Conservation (phyloP, 2,888 invertebrate genomes). For the Asteroscopus sphinx region DNA sequence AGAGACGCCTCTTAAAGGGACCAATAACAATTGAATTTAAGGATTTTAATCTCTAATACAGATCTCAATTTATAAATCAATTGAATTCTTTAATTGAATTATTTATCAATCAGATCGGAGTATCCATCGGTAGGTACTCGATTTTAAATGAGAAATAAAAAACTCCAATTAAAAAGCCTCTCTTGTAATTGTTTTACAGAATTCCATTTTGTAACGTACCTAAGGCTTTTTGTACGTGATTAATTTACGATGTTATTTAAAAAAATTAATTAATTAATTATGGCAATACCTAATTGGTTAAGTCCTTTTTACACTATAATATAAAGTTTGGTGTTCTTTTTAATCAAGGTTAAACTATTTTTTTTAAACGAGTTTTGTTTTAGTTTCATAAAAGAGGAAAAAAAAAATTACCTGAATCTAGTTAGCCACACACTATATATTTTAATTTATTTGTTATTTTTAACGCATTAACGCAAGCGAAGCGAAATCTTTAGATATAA, state of each 20-base stretch:
- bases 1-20: conserved; percentile 12
- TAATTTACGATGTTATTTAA: conserved; percentile 8
- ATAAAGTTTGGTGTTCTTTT: too few relatives aligned
- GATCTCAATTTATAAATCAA: conserved; percentile 54
- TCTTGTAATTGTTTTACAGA: conserved; percentile 48
- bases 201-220: conserved; percentile 17
- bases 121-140: conserved; percentile 52
- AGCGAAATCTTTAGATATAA: too few relatives aligned
- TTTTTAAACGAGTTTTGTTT: too few relatives aligned
- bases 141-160: conserved; percentile 64
- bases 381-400: too few relatives aligned
- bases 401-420: too few relatives aligned
- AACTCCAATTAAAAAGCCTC: conserved; percentile 62
- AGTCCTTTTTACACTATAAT: too few relatives aligned
- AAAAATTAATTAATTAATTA: not conserved
- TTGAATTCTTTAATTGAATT: conserved; percentile 62
- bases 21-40: conserved; percentile 47
- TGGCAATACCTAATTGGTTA: too few relatives aligned
- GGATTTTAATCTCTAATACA: conserved; percentile 36
- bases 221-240: conserved; percentile 8
- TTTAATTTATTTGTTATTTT: too few relatives aligned
- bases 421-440: too few relatives aligned
- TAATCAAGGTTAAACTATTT: too few relatives aligned
- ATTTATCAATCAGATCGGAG: conserved; percentile 63
- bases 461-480: too few relatives aligned